Evolutionary conservation across 2,797 vertebrate species (phyloP).

Genomic region (Pteronotus mesoamericanus): DNA sequence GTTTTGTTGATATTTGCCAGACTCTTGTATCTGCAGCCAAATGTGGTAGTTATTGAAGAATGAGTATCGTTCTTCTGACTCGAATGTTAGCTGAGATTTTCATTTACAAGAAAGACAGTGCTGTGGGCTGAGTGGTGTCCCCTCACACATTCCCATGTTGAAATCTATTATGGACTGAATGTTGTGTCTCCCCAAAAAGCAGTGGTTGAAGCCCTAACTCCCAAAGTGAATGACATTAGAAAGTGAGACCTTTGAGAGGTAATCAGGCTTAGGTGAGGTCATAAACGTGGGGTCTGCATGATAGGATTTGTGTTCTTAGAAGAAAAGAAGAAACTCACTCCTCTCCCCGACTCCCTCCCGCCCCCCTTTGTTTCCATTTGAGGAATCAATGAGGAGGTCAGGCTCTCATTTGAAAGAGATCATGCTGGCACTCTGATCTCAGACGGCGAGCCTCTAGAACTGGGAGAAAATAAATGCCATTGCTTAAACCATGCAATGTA

Average conservation of each 20-base stretch:
- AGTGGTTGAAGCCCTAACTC: not conserved
- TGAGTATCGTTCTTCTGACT: not conserved
- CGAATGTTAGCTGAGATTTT: not conserved
- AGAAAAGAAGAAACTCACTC: not conserved
- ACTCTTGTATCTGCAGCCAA: not conserved
- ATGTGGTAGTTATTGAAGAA: not conserved
- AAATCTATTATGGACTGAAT: not conserved
- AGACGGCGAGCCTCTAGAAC: not conserved
- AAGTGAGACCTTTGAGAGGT: not conserved
- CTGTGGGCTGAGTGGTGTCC: not conserved
- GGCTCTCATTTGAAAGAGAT: not conserved
- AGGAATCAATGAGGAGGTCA: not conserved
- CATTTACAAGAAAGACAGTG: not conserved
- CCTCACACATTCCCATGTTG: not conserved
- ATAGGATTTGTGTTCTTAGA: not conserved
- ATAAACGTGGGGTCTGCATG: not conserved
- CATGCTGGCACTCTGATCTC: not conserved
- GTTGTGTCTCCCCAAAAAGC: not conserved
- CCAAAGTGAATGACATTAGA: not conserved
- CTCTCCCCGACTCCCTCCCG: fast-evolving
- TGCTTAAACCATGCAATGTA: not conserved
- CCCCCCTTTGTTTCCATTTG: not conserved
- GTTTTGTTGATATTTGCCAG: not conserved
- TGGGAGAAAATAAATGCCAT: not conserved
- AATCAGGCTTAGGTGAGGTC: not conserved